These are phyloP conservation scores for Taurulus bubalis DNA, from an alignment of 2,113 vertebrate species.

Conservation along the genomic window DNA sequence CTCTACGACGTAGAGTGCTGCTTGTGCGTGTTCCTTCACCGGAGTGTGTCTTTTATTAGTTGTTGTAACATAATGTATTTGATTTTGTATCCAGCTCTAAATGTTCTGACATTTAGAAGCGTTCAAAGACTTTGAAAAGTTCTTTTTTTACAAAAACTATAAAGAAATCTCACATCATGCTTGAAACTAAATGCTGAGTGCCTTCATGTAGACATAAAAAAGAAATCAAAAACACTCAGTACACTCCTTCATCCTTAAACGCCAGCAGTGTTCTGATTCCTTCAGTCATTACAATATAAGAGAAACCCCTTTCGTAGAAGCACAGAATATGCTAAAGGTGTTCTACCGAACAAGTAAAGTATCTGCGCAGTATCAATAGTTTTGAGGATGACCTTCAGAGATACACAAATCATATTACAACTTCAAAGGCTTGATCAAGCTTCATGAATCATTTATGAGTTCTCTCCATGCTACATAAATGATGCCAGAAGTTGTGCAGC, in stretches of 20 bases:
- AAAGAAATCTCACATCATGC: constrained; percentile 13
- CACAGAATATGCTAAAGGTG: background rate
- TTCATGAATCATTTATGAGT: constrained; percentile 60
- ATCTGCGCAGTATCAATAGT: constrained; percentile 30
- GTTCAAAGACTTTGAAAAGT: constrained; percentile 13
- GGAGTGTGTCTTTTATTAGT: constrained; percentile 24
- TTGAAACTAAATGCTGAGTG: constrained; percentile 19
- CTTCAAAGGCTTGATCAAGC: constrained; percentile 61
- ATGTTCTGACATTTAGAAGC: constrained; percentile 28
- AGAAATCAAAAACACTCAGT: background rate
- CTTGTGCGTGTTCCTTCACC: background rate
- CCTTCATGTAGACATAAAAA: constrained; percentile 34
- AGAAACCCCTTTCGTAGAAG: background rate
- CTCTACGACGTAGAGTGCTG: constrained; percentile 5
- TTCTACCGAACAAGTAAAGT: constrained; percentile 9
- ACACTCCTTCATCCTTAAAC: constrained; percentile 32
- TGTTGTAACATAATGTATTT: constrained; percentile 15
- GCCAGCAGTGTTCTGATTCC: constrained; percentile 18
- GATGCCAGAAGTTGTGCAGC: constrained; percentile 51
- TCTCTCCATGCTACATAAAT: constrained; percentile 37
- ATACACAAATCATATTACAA: constrained; percentile 54
- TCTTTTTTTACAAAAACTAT: constrained; percentile 17
- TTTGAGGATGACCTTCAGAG: constrained; percentile 54
- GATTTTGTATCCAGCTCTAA: constrained; percentile 1
- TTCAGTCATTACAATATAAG: background rate